Base-by-base conservation (phyloP, 1,140 invertebrate species). In the Rhagoletis pomonella region DNA sequence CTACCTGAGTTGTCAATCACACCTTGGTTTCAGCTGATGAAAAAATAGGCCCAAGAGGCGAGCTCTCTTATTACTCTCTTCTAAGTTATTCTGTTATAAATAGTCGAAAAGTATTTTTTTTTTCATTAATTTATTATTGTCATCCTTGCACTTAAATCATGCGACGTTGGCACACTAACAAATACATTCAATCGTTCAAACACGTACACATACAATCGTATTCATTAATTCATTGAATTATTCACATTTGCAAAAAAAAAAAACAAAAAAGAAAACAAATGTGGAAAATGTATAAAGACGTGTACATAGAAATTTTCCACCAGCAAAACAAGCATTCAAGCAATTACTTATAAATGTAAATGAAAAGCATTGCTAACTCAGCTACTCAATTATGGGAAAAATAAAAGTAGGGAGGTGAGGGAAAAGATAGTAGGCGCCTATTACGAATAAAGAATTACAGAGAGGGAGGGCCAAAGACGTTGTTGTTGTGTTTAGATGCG, bases 271-370 rank as follows among this genome's bases (percentile, higher is more conserved):
- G 29, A 29, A 29, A 29, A 29, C 29, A 29, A 12, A 55, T 81
- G 73, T 58, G 7, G 19, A 55, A 55, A 81, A 81, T 81, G 73
- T 81, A 47, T 5, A 81, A 50, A 55, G n/a, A 81, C 17, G 44
- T 29, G 29, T 73, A 47, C 12, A 47, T 81, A 81, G 47, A 81
- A 81, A 81, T 55, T 81, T 81, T 81, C 47, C 73, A 81, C 73
- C 39, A 19, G 2, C 73, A 55, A 17, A 14, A 50, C 50, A n/a
- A 55, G 55, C n/a, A 58, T 55, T 81, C 50, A 55, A 81, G n/a
- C 47, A 81, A 81, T 81, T 81, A 81, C 47, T 81, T 81, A 81
- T 19, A 81, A 55, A 81, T 81, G 73, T 29, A 81, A 81, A 55
- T 81, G 44, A 7, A 58, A 55, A 73, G 67, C 42, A 7, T 62